These are phyloP conservation scores for Gastracanthus pulcherrimus DNA, from an alignment of 2,888 invertebrate genomes.

Conservation along the genomic window DNA sequence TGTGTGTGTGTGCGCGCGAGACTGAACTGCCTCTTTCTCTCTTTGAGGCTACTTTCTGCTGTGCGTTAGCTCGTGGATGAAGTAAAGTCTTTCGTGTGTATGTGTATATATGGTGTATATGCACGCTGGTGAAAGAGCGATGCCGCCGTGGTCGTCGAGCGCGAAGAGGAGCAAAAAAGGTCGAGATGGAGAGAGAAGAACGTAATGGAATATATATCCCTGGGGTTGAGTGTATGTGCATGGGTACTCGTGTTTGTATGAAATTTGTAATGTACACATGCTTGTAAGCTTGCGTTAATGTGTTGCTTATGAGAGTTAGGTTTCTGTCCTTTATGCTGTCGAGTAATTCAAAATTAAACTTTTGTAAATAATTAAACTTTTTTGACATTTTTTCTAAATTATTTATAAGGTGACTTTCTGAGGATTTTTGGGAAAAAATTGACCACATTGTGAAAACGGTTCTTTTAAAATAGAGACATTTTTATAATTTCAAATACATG, in stretches of 20 bases:
- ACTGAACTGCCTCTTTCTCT: neutral
- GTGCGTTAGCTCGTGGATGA: slow-evolving; percentile 13
- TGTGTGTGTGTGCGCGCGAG: neutral
- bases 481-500: too few relatives aligned
- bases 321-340: neutral
- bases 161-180: slow-evolving; percentile 20
- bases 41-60: neutral
- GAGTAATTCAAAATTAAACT: too few relatives aligned
- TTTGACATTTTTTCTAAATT: too few relatives aligned
- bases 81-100: slow-evolving; percentile 22
- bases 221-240: neutral
- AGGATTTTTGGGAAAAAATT: too few relatives aligned
- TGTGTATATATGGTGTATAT: too few relatives aligned
- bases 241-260: neutral
- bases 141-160: neutral
- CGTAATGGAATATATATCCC: slow-evolving; percentile 36
- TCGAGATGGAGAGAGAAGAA: neutral
- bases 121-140: too few relatives aligned
- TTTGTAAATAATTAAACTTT: too few relatives aligned
- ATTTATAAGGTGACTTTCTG: too few relatives aligned
- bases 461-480: too few relatives aligned
- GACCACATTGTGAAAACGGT: too few relatives aligned
- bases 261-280: neutral
- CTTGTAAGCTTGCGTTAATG: too few relatives aligned
- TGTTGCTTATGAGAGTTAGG: neutral